Percentiles rank a stretch among this genome's conserved stretches.
Conservation (phyloP, 2,113 vertebrate genomes). For the Oncorhynchus nerka region DNA sequence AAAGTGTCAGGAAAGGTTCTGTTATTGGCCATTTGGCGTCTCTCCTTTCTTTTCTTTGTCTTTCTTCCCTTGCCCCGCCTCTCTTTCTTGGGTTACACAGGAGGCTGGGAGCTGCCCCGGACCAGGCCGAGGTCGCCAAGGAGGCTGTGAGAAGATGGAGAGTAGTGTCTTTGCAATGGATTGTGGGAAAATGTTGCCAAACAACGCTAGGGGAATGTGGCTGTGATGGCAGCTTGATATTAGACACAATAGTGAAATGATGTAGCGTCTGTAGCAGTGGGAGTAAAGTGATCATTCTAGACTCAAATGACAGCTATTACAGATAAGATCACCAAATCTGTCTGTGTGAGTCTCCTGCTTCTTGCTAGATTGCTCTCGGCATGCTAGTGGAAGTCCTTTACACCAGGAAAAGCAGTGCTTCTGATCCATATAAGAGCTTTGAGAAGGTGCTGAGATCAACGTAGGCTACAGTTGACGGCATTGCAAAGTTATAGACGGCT, state of each 20-base stretch:
- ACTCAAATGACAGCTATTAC: background rate
- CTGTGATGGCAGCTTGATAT: constrained; percentile 33
- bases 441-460: too few species aligned
- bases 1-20: constrained; percentile 70
- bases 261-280: too few species aligned
- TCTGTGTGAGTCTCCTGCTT: background rate
- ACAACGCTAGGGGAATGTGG: constrained; percentile 53
- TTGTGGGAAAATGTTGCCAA: constrained; percentile 71
- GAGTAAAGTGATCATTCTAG: too few species aligned
- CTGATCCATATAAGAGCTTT: too few species aligned
- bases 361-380: background rate
- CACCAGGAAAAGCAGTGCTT: background rate
- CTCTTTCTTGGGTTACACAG: constrained; percentile 29
- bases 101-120: constrained; percentile 30
- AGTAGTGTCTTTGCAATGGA: constrained; percentile 32
- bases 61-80: constrained; percentile 55
- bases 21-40: constrained; percentile 51
- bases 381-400: background rate
- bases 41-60: constrained; percentile 30
- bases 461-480: too few species aligned
- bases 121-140: constrained; percentile 40
- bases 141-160: constrained; percentile 63
- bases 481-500: too few species aligned
- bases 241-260: constrained; percentile 13
- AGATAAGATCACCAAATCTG: background rate